Evolutionary conservation across 2,797 vertebrate genomes (phyloP).

Genomic region (Yasuhikotakia modesta): DNA sequence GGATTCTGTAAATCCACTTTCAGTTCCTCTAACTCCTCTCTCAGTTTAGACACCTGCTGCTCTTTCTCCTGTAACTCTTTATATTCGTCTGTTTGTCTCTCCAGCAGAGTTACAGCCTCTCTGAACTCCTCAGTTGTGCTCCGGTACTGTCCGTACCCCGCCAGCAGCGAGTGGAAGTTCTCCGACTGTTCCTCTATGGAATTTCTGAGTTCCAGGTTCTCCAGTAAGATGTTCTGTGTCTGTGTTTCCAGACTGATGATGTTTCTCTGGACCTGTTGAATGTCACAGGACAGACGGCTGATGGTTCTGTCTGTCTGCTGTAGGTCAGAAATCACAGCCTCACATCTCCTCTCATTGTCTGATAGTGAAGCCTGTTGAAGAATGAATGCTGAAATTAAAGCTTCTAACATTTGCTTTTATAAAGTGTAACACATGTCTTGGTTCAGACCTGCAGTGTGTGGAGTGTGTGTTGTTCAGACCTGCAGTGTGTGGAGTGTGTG

Average conservation of each 20-base stretch:
- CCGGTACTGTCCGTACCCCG: constrained; percentile 59
- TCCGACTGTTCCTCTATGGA: constrained; percentile 61
- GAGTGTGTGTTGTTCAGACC: no score
- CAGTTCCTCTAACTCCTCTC: constrained; percentile 62
- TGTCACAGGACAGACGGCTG: constrained; percentile 57
- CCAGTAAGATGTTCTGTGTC: constrained; percentile 48
- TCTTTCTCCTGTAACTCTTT: constrained; percentile 66
- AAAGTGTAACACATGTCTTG: no score
- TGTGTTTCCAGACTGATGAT: constrained; percentile 38
- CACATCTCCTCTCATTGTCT: constrained; percentile 50
- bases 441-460: background rate
- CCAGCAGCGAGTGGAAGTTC: background rate
- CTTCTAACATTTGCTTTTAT: no score
- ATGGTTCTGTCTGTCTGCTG: constrained; percentile 55
- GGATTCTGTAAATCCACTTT: constrained; percentile 67
- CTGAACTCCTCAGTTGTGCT: constrained; percentile 69
- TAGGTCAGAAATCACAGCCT: constrained; percentile 54
- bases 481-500: no score
- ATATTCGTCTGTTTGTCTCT: constrained; percentile 58
- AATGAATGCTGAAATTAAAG: no score
- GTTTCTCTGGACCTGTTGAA: constrained; percentile 56
- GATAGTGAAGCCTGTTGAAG: constrained; percentile 61
- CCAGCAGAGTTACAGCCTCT: constrained; percentile 42
- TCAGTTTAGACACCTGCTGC: constrained; percentile 59
- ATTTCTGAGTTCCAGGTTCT: constrained; percentile 60